Base-by-base conservation (phyloP, 2,888 invertebrate species). In the Byasa hedistus region DNA sequence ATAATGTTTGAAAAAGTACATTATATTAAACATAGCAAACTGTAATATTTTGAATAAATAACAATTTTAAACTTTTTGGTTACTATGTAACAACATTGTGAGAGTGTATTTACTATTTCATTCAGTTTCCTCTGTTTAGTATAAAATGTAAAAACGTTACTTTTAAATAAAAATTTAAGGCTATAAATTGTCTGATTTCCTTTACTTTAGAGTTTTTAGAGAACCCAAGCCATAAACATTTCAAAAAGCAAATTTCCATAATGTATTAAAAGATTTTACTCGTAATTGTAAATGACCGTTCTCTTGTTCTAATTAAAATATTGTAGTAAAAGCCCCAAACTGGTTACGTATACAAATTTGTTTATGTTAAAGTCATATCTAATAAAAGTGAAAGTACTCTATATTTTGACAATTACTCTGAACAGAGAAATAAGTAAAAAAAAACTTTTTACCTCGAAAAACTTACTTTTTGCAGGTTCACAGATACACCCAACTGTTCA, bases 331-430 rank as follows among this genome's bases (percentile, higher is more conserved):
- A 48, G 19, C 19, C 48, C 19, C 19, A 48, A 48, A 51, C 56
- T 67, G 66, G 69, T 71, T 71, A 74, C 72, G 71, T 72, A 70
- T 64, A 70, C 71, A 36, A 71, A 68, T 68, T 61, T 61, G 66
- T 64, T 61, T 68, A 70, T 65, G 66, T 57, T 68, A 61, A 68
- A 70, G 64, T 68, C 68, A 70, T 62, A 65, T 69, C 69, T 68
- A 54, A 52, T 69, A 72, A 75, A 75, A 75, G 75, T 75, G 75
- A 75, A 75, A 75, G 75, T 74, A 71, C 55, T 57, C 27, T 48
- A 72, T 72, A 72, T 70, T 66, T 73, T 73, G 72, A 69, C 72
- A 71, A 71, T 58, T 69, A 66, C 17, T 27, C 44, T 19, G 60
- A 60, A 65, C 48, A 65, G 23, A 52, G 27, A 61, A 12, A 61